A percentile compares a stretch with the other conserved stretches of the same genome.
Conservation (phyloP, 2,888 invertebrate species). For the Agonopterix arenella region DNA sequence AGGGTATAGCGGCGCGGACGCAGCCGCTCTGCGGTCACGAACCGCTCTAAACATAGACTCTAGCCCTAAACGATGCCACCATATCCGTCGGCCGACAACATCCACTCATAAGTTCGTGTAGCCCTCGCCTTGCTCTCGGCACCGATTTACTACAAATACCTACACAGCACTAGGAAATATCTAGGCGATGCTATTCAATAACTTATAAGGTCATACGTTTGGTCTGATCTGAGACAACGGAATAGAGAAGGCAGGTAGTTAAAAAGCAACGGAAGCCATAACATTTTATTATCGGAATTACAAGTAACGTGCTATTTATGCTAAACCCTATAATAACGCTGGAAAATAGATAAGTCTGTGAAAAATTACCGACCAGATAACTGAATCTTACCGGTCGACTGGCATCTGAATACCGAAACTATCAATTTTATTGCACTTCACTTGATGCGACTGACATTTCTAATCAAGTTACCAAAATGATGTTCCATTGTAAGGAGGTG, state of each 20-base stretch:
- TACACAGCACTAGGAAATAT: slow-evolving; percentile 2
- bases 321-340: too few species aligned
- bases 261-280: too few species aligned
- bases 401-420: too few species aligned
- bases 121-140: slow-evolving; percentile 34
- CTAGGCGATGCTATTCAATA: slow-evolving; percentile 5
- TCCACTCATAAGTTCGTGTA: slow-evolving; percentile 48
- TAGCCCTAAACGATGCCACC: slow-evolving; percentile 67
- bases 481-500: slow-evolving; percentile 6
- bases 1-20: slow-evolving; percentile 50
- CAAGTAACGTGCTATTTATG: too few species aligned
- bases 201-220: slow-evolving; percentile 11
- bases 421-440: background rate
- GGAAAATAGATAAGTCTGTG: too few species aligned
- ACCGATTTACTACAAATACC: slow-evolving; percentile 18
- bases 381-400: too few species aligned
- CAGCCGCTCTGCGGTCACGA: slow-evolving; percentile 58
- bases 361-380: too few species aligned
- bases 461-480: slow-evolving; percentile 9
- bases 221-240: slow-evolving; percentile 10
- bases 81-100: slow-evolving; percentile 59
- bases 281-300: too few species aligned
- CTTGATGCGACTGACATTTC: slow-evolving; percentile 1
- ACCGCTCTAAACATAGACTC: slow-evolving; percentile 63
- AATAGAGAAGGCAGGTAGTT: slow-evolving; percentile 1